Percentiles rank a stretch among this genome's conserved stretches.
Conservation (phyloP, 2,797 vertebrate genomes). For the Ficedula albicollis region DNA sequence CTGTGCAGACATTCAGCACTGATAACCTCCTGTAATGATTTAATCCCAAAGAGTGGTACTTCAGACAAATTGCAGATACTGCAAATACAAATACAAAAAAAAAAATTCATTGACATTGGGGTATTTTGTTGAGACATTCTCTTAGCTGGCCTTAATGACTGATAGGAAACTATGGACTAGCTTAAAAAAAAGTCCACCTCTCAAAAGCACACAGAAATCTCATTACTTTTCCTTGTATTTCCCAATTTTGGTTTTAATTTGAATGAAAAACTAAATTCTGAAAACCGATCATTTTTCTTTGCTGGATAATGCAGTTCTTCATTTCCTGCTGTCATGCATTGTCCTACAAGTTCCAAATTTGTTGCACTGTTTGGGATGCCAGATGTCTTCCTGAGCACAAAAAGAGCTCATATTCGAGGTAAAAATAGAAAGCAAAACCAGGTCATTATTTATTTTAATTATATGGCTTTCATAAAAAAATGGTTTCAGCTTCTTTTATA, state of each 20-base stretch:
- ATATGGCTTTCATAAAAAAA: not conserved
- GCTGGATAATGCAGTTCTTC: not conserved
- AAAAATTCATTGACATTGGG: not conserved
- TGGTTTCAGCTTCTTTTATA: not conserved
- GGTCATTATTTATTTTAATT: not conserved
- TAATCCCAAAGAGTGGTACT: not conserved
- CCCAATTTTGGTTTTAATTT: not conserved
- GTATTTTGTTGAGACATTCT: not conserved
- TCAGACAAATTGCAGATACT: not conserved
- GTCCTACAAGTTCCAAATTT: not conserved
- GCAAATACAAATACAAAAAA: no score
- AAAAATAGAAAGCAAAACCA: not conserved
- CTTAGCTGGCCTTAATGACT: not conserved
- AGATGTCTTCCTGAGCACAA: not conserved
- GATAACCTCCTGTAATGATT: not conserved
- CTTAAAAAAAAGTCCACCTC: not conserved
- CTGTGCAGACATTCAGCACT: not conserved
- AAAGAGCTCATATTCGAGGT: not conserved
- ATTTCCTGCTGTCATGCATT: not conserved
- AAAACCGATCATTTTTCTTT: not conserved
- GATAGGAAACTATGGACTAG: not conserved
- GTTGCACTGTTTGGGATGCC: not conserved
- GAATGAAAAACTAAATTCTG: not conserved
- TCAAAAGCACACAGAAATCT: not conserved
- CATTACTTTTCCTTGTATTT: not conserved